These are phyloP conservation scores for Catocala sponsa DNA, from an alignment of 2,888 invertebrate genomes.

Conservation along the genomic window DNA sequence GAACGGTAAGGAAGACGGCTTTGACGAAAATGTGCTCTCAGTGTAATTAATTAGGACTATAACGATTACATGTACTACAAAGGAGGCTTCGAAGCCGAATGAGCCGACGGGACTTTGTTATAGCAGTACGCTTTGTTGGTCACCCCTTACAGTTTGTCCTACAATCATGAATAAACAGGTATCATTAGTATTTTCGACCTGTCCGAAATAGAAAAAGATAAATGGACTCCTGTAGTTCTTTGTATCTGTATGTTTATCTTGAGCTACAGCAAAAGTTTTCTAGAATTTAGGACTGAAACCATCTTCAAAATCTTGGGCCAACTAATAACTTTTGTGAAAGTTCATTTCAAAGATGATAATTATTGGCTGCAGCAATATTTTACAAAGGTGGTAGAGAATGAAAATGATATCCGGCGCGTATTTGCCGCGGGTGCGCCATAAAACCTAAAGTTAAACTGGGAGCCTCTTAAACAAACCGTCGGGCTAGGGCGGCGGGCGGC, in stretches of 20 bases:
- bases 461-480: slow-evolving; percentile 43
- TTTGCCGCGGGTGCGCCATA: slow-evolving; percentile 42
- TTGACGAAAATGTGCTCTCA: slow-evolving; percentile 28
- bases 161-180: slow-evolving; percentile 13
- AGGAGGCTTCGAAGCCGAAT: slow-evolving; percentile 23
- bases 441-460: slow-evolving; percentile 46
- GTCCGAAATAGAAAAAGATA: slow-evolving; percentile 28
- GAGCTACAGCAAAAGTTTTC: not conserved
- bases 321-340: not conserved
- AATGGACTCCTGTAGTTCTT: slow-evolving; percentile 22
- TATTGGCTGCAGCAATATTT: slow-evolving; percentile 23
- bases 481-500: slow-evolving; percentile 20
- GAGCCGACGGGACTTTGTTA: slow-evolving; percentile 28
- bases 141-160: slow-evolving; percentile 13
- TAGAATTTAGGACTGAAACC: not conserved
- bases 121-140: slow-evolving; percentile 31
- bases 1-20: slow-evolving; percentile 17
- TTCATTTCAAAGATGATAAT: slow-evolving; percentile 5
- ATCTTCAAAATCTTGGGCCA: not conserved
- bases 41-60: slow-evolving; percentile 35
- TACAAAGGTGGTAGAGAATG: slow-evolving; percentile 23
- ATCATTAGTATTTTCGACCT: slow-evolving; percentile 20
- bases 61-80: slow-evolving; percentile 10
- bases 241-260: slow-evolving; percentile 24
- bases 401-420: slow-evolving; percentile 33